phyloP scores from a whole-genome alignment of 1,140 invertebrate genomes.

The Drosophila nigromelanica region DNA sequence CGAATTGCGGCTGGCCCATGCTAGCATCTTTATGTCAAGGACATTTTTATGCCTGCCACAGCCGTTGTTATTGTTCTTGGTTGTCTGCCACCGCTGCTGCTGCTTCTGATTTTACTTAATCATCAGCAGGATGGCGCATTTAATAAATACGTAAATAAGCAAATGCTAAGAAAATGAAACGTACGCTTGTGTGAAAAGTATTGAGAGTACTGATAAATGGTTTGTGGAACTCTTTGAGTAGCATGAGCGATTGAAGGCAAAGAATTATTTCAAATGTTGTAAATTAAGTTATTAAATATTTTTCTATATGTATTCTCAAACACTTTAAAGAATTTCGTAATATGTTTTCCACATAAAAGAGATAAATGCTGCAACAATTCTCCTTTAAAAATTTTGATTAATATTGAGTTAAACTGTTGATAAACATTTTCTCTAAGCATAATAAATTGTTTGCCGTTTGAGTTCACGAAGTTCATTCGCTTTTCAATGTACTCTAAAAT shows the following conservation, averaged over 20 bases:
- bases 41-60: conserved; percentile 53
- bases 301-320: too few species aligned
- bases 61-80: conserved; percentile 33
- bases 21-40: conserved; percentile 60
- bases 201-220: not conserved
- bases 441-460: not conserved
- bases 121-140: conserved; percentile 39
- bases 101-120: conserved; percentile 39
- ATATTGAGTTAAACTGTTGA: too few species aligned
- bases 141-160: conserved; percentile 37
- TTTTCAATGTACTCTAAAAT: conserved; percentile 6
- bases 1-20: conserved; percentile 5
- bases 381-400: too few species aligned
- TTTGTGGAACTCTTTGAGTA: too few species aligned
- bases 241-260: too few species aligned
- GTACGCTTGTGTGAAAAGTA: conserved; percentile 5
- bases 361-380: too few species aligned
- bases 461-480: not conserved
- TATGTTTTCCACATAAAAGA: too few species aligned
- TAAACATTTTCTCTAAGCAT: too few species aligned
- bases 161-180: conserved; percentile 19
- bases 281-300: too few species aligned
- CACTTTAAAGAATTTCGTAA: too few species aligned
- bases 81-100: not conserved
- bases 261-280: too few species aligned